phyloP scores from a whole-genome alignment of 2,888 invertebrate species.

The Sepiola atlantica region DNA sequence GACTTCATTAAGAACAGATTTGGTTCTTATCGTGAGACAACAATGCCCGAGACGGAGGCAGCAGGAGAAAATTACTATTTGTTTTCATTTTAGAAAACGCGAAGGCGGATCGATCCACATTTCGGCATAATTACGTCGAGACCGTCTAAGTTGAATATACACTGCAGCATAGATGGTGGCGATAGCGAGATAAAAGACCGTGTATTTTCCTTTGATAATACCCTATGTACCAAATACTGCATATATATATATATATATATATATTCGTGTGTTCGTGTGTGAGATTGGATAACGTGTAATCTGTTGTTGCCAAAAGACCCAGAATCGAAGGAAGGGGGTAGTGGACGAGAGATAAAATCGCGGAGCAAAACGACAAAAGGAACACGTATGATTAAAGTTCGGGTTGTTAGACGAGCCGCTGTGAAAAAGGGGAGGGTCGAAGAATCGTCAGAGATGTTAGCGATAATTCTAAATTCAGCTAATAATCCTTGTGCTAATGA shows the following conservation, averaged over 20 bases:
- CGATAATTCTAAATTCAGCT: slow-evolving; percentile 20
- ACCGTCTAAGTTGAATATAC: neutral
- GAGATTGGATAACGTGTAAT: neutral
- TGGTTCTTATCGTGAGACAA: neutral
- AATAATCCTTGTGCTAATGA: slow-evolving; percentile 19
- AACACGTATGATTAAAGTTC: neutral
- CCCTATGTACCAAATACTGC: neutral
- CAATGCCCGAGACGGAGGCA: neutral
- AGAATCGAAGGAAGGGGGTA: neutral
- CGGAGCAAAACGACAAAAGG: neutral
- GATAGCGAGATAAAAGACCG: neutral
- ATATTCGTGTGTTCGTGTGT: neutral
- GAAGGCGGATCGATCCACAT: slow-evolving; percentile 6
- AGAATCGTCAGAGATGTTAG: neutral
- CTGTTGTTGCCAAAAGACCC: neutral
- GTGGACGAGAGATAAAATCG: neutral
- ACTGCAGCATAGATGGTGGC: neutral
- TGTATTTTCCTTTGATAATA: neutral
- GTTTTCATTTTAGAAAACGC: neutral
- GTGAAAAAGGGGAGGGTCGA: neutral
- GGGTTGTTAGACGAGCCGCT: neutral
- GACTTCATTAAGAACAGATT: neutral
- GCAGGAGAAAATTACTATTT: neutral
- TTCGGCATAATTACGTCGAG: neutral
- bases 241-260: too few species aligned